Conservation (phyloP, 2,113 vertebrate genomes). For the Mola mola region DNA sequence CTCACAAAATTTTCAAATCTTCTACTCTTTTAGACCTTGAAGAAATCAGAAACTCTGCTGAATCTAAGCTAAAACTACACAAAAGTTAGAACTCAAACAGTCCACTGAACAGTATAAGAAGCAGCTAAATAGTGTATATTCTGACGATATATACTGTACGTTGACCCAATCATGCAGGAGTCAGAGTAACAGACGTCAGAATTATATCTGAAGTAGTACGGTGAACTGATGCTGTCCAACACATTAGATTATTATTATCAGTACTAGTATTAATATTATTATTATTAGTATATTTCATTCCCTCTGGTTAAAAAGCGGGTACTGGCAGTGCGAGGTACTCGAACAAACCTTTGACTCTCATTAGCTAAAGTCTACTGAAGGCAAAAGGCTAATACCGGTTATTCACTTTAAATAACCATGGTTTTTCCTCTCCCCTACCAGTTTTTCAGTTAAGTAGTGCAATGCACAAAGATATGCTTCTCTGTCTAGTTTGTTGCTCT, state of each 20-base stretch:
- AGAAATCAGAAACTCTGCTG: slow-evolving; percentile 67
- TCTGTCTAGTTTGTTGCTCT: slow-evolving; percentile 28
- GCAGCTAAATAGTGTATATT: slow-evolving; percentile 27
- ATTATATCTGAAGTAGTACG: slow-evolving; percentile 10
- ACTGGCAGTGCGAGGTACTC: too few relatives aligned
- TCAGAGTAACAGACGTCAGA: slow-evolving; percentile 21
- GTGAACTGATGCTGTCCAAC: slow-evolving; percentile 13
- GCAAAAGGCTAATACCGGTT: too few relatives aligned
- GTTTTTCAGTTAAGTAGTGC: background rate
- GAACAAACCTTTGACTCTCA: too few relatives aligned
- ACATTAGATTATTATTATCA: too few relatives aligned
- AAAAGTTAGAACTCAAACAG: slow-evolving; percentile 52
- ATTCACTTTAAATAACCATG: too few relatives aligned
- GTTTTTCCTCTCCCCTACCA: too few relatives aligned
- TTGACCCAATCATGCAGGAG: slow-evolving; percentile 23
- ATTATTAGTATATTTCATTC: too few relatives aligned
- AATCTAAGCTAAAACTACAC: slow-evolving; percentile 53
- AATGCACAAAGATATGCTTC: slow-evolving; percentile 32
- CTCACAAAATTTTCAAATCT: slow-evolving; percentile 46
- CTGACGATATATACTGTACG: slow-evolving; percentile 21
- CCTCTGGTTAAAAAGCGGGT: too few relatives aligned
- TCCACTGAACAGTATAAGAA: slow-evolving; percentile 30
- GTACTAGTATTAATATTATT: too few relatives aligned
- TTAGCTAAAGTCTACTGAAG: too few relatives aligned
- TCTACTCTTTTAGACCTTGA: slow-evolving; percentile 59